phyloP scores from a whole-genome alignment of 2,113 vertebrate genomes.

The Heterocephalus glaber region DNA sequence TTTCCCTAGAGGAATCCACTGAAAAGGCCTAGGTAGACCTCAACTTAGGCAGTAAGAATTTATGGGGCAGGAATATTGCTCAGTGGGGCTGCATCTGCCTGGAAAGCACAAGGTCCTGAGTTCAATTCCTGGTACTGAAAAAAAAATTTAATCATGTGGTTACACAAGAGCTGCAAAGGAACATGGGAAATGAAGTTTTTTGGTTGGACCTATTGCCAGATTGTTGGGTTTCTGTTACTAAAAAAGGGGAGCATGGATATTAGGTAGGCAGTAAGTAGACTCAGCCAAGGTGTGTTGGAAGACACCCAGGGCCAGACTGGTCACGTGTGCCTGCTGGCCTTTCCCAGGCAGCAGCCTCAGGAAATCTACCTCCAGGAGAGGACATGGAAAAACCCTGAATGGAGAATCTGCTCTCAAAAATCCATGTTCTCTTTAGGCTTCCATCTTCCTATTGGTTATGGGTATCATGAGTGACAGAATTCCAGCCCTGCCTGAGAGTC shows the following conservation, averaged over 20 bases:
- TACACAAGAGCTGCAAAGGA: background rate
- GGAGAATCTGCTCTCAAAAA: background rate
- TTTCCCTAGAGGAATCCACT: background rate
- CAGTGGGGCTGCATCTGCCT: too few species aligned
- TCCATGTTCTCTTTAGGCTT: background rate
- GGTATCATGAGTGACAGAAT: background rate
- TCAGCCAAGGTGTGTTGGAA: background rate
- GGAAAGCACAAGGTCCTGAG: too few species aligned
- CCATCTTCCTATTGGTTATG: background rate
- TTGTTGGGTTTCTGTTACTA: background rate
- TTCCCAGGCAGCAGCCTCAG: background rate
- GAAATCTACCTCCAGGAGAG: background rate
- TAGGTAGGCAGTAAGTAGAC: background rate
- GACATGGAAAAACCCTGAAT: background rate
- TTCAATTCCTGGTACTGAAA: too few species aligned
- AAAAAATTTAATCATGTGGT: background rate
- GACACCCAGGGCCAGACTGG: background rate
- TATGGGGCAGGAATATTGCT: too few species aligned
- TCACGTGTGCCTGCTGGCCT: background rate
- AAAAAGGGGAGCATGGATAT: background rate
- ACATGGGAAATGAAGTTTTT: background rate
- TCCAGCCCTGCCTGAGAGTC: background rate
- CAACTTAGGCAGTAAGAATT: background rate
- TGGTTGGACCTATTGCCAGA: background rate
- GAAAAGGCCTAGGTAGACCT: background rate